Conservation (phyloP, 64 coral and sea anemone genomes). For the Astreopora myriophthalma region DNA sequence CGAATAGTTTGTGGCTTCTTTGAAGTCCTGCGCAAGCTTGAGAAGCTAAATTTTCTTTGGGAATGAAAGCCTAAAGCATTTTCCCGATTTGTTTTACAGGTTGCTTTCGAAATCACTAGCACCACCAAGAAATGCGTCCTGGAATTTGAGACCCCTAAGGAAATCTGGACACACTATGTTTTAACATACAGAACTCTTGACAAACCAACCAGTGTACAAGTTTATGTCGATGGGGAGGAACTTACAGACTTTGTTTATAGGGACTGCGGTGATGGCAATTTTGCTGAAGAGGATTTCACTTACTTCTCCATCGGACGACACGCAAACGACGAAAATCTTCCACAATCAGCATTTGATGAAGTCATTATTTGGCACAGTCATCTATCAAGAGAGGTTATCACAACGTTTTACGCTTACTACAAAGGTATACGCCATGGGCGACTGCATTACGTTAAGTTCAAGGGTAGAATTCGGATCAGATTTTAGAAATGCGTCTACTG, state of each 20-base stretch:
- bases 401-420: constrained; percentile 43
- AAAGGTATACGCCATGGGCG: constrained; percentile 42
- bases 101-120: constrained; percentile 9
- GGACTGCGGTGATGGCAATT: not conserved
- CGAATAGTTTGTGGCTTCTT: no score
- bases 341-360: constrained; percentile 46
- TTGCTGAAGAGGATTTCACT: not conserved
- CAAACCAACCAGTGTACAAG: not conserved
- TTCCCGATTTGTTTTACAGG: not conserved
- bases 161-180: constrained; percentile 52
- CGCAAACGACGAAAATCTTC: not conserved
- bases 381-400: not conserved
- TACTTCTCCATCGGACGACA: not conserved
- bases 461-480: no score
- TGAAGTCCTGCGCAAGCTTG: no score
- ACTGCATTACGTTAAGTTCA: no score
- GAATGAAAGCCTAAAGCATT: not conserved
- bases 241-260: not conserved
- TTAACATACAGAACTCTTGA: constrained; percentile 5
- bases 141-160: constrained; percentile 4
- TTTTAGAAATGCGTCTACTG: no score
- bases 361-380: constrained; percentile 12
- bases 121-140: not conserved
- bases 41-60: no score
- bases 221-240: constrained; percentile 11